Percentiles rank a stretch among this genome's conserved stretches.
These are phyloP conservation scores for Solenopsis fugax DNA, from an alignment of 1,140 invertebrate genomes.

Conservation along the genomic window DNA sequence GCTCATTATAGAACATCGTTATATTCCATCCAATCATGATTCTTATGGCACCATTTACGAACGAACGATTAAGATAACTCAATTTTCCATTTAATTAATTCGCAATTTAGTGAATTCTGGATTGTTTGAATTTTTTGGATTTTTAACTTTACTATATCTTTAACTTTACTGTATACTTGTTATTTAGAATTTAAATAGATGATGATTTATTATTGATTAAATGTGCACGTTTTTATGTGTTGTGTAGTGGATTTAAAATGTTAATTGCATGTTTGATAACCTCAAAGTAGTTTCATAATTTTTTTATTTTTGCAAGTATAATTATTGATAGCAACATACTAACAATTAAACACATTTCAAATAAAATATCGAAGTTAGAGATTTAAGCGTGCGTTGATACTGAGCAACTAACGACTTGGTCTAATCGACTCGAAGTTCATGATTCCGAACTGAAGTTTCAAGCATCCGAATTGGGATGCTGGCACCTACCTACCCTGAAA, in stretches of 20 bases:
- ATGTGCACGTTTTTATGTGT: not conserved
- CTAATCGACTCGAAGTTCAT: conserved; percentile 49
- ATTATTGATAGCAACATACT: not conserved
- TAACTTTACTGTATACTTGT: not conserved
- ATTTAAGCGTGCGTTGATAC: not conserved
- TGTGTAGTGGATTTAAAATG: not conserved
- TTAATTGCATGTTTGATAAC: not conserved
- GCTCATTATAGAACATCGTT: not conserved
- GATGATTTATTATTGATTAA: not conserved
- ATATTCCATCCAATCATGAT: conserved; percentile 9
- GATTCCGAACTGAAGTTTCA: conserved; percentile 30
- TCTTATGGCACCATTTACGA: conserved; percentile 19
- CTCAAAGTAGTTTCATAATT: not conserved
- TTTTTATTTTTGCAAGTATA: not conserved
- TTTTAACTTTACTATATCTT: not conserved
- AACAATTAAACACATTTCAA: not conserved
- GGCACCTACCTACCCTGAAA: conserved; percentile 29
- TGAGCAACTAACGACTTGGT: conserved; percentile 14
- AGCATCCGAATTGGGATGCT: conserved; percentile 21
- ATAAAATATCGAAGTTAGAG: conserved; percentile 14
- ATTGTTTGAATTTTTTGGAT: not conserved
- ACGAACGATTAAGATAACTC: not conserved
- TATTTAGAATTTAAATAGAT: not conserved
- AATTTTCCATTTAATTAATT: conserved; percentile 55
- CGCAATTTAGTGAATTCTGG: not conserved